phyloP scores from a whole-genome alignment of 1,140 invertebrate species.

The Atta texana region DNA sequence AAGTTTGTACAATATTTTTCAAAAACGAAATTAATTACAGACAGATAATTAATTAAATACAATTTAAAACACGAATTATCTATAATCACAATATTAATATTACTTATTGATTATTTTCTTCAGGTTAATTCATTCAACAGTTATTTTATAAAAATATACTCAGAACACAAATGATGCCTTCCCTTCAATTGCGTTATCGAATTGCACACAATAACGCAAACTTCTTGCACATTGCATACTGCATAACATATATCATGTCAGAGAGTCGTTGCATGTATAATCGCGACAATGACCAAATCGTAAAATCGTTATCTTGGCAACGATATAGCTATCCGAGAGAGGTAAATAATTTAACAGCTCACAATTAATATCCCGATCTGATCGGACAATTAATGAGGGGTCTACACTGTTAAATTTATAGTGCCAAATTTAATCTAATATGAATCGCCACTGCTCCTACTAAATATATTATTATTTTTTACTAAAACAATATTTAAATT shows the following conservation, averaged over 20 bases:
- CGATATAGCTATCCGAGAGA: neutral
- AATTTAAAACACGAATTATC: neutral
- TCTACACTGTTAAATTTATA: too few species aligned
- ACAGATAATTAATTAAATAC: neutral
- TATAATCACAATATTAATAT: neutral
- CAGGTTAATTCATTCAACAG: neutral
- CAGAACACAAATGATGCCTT: neutral
- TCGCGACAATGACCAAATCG: constrained; percentile 10
- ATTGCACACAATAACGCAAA: constrained; percentile 26
- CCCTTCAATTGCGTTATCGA: constrained; percentile 23
- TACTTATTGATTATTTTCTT: neutral
- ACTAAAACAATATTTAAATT: too few species aligned
- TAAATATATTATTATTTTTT: too few species aligned
- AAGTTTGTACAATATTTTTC: neutral
- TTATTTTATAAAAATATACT: neutral
- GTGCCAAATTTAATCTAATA: too few species aligned
- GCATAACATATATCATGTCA: constrained; percentile 22
- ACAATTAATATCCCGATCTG: neutral
- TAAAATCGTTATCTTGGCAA: constrained; percentile 37
- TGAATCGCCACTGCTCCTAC: too few species aligned
- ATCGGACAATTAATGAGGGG: constrained; percentile 42
- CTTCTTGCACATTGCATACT: constrained; percentile 10
- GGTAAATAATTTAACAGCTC: constrained; percentile 35
- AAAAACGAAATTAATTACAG: neutral
- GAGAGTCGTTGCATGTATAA: constrained; percentile 2